These are phyloP conservation scores for Ernsta delagoae DNA, from an alignment of 2,888 invertebrate species.

Conservation along the genomic window DNA sequence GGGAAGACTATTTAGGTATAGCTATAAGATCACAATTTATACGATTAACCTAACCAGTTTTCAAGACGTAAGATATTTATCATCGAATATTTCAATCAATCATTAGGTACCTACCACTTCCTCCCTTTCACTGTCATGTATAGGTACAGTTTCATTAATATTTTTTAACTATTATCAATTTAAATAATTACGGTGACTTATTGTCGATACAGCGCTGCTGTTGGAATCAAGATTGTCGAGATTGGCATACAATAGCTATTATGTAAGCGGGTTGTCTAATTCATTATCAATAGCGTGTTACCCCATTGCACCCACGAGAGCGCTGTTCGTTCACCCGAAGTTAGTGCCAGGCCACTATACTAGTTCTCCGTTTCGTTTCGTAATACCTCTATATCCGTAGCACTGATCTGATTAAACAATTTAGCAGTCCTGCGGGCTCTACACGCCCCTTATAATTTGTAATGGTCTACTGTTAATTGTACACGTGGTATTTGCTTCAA, in stretches of 20 bases:
- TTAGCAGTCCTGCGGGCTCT: conserved; percentile 35
- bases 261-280: too few relatives aligned
- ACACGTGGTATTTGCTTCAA: conserved; percentile 28
- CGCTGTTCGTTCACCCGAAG: conserved; percentile 7
- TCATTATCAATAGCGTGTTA: conserved; percentile 15
- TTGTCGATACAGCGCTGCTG: too few relatives aligned
- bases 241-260: conserved; percentile 18
- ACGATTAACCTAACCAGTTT: too few relatives aligned
- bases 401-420: conserved; percentile 53
- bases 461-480: conserved; percentile 37
- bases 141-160: too few relatives aligned
- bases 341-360: neutral
- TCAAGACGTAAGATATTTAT: too few relatives aligned
- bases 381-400: conserved; percentile 41
- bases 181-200: too few relatives aligned
- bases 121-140: too few relatives aligned
- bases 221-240: conserved; percentile 1
- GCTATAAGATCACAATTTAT: too few relatives aligned
- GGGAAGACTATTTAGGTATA: neutral
- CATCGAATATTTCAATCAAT: too few relatives aligned
- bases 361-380: conserved; percentile 23
- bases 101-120: too few relatives aligned
- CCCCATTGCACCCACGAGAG: conserved; percentile 28
- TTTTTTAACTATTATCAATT: too few relatives aligned
- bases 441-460: conserved; percentile 35